phyloP scores from a whole-genome alignment of 2,888 invertebrate species.

The Lasioglossum zephyrum region DNA sequence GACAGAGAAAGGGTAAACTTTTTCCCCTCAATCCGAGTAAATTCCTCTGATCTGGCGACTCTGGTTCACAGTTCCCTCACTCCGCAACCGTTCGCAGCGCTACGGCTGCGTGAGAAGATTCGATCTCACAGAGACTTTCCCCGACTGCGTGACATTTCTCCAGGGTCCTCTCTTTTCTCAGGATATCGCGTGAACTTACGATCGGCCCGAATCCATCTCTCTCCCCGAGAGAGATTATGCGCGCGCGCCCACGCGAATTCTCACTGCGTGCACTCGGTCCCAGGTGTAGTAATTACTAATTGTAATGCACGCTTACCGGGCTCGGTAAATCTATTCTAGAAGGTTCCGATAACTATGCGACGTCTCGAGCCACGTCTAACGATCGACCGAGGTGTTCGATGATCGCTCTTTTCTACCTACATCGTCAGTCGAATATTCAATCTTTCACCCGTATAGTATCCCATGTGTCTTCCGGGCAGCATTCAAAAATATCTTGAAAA shows the following conservation, averaged over 20 bases:
- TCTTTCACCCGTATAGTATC: background rate
- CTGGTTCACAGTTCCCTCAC: background rate
- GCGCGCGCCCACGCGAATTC: slow-evolving; percentile 66
- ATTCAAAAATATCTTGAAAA: too few species aligned
- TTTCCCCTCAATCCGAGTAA: too few species aligned
- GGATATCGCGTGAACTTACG: slow-evolving; percentile 62
- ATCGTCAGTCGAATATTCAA: background rate
- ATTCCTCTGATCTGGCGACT: too few species aligned
- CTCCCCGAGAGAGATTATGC: slow-evolving; percentile 35
- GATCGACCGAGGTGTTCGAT: slow-evolving; percentile 33
- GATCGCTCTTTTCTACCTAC: slow-evolving; percentile 6
- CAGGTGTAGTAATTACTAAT: slow-evolving; percentile 74
- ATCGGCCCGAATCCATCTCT: slow-evolving; percentile 43
- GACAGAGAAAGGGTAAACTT: too few species aligned
- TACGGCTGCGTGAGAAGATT: slow-evolving; percentile 51
- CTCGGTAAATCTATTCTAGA: slow-evolving; percentile 52
- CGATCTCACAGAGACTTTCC: slow-evolving; percentile 58
- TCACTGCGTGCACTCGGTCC: slow-evolving; percentile 64
- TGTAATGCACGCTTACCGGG: slow-evolving; percentile 67
- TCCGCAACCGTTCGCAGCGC: background rate
- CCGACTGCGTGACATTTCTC: slow-evolving; percentile 62
- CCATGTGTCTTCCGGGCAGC: background rate
- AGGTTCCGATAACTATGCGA: slow-evolving; percentile 44
- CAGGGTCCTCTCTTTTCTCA: slow-evolving; percentile 59
- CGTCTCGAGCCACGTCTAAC: slow-evolving; percentile 39